phyloP scores from a whole-genome alignment of 2,113 vertebrate species.

The Micronycteris hirsuta region DNA sequence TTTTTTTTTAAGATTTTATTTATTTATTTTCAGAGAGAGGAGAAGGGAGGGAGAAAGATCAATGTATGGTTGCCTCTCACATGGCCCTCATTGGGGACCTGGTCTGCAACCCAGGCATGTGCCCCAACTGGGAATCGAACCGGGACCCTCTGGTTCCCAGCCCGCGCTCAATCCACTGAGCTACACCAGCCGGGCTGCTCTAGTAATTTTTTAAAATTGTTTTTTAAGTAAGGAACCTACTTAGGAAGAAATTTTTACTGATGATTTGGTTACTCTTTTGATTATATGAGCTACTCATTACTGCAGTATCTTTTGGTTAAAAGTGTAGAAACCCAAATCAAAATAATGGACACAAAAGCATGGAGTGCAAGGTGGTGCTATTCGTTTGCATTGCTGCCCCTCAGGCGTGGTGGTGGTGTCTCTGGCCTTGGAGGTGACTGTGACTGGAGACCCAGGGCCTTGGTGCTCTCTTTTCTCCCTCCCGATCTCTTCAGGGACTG shows the following conservation, averaged over 20 bases:
- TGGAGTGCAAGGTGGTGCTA: fast-evolving
- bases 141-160: too few species aligned
- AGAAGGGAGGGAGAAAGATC: too few species aligned
- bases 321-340: neutral
- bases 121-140: too few species aligned
- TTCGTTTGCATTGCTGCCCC: neutral
- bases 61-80: too few species aligned
- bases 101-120: too few species aligned
- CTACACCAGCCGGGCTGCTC: too few species aligned
- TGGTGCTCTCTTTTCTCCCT: neutral
- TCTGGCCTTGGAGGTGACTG: neutral
- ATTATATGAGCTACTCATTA: neutral
- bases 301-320: neutral
- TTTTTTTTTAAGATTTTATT: too few species aligned
- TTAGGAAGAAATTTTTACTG: slow-evolving; percentile 8
- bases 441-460: neutral
- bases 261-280: neutral
- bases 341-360: neutral
- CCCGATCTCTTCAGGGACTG: neutral
- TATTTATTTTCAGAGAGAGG: too few species aligned
- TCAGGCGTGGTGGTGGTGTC: neutral
- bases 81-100: too few species aligned
- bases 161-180: too few species aligned
- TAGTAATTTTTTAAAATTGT: neutral
- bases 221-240: neutral